Percentiles rank a stretch among this genome's conserved stretches.
phyloP scores from a whole-genome alignment of 2,113 vertebrate species.

The Chiloscyllium plagiosum region DNA sequence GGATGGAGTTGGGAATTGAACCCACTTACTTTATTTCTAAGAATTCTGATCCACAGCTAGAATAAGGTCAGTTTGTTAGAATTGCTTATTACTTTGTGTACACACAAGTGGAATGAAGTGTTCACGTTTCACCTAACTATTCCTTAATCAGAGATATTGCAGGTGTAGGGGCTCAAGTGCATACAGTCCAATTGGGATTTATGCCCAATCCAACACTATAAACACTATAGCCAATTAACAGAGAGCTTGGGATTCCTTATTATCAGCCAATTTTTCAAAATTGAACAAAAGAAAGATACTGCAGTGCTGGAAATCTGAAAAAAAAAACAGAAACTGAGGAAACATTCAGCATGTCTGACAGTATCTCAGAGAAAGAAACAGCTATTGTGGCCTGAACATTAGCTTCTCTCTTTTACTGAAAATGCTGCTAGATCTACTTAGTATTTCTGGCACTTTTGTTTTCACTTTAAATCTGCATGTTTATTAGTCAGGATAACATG shows the following conservation, averaged over 20 bases:
- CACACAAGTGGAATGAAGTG: not conserved
- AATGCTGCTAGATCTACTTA: too few relatives aligned
- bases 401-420: too few relatives aligned
- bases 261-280: not conserved
- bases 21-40: not conserved
- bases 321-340: not conserved
- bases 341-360: not conserved
- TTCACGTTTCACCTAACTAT: not conserved
- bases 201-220: not conserved
- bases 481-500: not conserved
- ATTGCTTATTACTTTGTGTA: not conserved
- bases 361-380: too few relatives aligned
- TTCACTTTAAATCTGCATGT: not conserved
- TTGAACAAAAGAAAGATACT: not conserved
- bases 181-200: not conserved
- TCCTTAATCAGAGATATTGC: not conserved
- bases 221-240: not conserved
- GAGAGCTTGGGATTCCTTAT: not conserved
- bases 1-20: not conserved
- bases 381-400: too few relatives aligned
- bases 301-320: not conserved
- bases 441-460: too few relatives aligned
- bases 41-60: not conserved
- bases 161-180: not conserved
- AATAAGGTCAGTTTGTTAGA: not conserved